A percentile compares a stretch with the other conserved stretches of the same genome.
phyloP scores from a whole-genome alignment of 2,888 invertebrate genomes.

The Silvanus unidentatus region DNA sequence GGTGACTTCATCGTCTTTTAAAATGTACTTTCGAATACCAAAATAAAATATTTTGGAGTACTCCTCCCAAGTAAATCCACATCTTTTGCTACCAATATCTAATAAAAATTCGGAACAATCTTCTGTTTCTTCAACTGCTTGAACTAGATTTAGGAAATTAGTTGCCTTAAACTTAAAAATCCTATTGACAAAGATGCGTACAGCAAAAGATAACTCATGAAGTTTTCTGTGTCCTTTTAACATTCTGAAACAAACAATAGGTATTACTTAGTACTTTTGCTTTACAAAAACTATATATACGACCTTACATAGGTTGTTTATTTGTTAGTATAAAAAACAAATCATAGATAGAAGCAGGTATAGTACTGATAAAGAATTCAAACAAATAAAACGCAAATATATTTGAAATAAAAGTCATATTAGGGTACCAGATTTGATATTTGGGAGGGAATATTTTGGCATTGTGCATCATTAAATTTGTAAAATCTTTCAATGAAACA shows the following conservation, averaged over 20 bases:
- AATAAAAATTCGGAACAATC: constrained; percentile 61
- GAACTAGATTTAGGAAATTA: constrained; percentile 56
- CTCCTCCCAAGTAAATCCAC: constrained; percentile 66
- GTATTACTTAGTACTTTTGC: not conserved
- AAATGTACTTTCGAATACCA: constrained; percentile 76
- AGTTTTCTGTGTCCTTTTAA: constrained; percentile 76
- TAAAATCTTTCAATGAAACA: constrained; percentile 78
- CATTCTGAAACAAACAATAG: too few species aligned
- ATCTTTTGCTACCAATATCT: constrained; percentile 48
- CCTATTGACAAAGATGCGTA: constrained; percentile 78
- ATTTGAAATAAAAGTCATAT: constrained; percentile 68
- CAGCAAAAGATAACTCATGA: constrained; percentile 68
- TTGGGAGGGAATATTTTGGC: constrained; percentile 74
- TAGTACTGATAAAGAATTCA: constrained; percentile 69
- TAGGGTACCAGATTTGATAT: constrained; percentile 81
- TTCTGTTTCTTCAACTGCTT: constrained; percentile 49
- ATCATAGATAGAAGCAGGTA: constrained; percentile 82
- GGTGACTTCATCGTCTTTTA: constrained; percentile 68
- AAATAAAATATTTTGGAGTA: constrained; percentile 77
- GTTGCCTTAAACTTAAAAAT: constrained; percentile 74
- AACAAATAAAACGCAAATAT: constrained; percentile 68
- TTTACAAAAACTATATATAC: too few species aligned
- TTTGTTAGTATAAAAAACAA: constrained; percentile 64
- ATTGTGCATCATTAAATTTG: constrained; percentile 64
- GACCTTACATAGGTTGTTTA: constrained; percentile 74